Evolutionary conservation across 2,888 invertebrate genomes (phyloP).

Genomic region (Pherbina coryleti): DNA sequence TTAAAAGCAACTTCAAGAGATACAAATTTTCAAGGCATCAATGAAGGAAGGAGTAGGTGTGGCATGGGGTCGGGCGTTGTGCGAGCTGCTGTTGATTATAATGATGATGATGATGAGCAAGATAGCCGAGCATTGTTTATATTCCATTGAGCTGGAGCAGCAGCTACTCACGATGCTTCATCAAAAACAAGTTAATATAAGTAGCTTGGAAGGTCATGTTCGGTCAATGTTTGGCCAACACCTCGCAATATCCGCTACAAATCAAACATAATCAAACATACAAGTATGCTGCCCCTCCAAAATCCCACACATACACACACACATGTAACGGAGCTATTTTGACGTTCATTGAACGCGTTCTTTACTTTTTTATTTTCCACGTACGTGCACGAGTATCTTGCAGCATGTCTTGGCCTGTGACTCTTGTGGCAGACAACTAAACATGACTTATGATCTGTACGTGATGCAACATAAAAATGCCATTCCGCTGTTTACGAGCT

Average conservation of each 20-base stretch:
- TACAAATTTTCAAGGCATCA: not conserved
- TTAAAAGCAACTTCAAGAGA: not conserved
- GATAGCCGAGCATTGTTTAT: not conserved
- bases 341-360: not conserved
- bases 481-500: conserved; percentile 50
- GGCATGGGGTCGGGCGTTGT: not conserved
- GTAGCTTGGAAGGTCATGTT: conserved; percentile 63
- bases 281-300: not conserved
- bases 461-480: conserved; percentile 68
- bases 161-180: not conserved
- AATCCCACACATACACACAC: not conserved
- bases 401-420: conserved; percentile 39
- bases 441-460: conserved; percentile 68
- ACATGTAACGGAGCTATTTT: not conserved
- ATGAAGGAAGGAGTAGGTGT: not conserved
- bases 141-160: not conserved
- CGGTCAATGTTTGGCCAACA: conserved; percentile 66
- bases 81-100: not conserved
- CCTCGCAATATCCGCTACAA: conserved; percentile 64
- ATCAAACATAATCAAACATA: not conserved
- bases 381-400: conserved; percentile 14
- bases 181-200: conserved; percentile 54
- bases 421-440: conserved; percentile 62
- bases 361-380: not conserved
- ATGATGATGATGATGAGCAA: not conserved